Evolutionary conservation across 2,113 vertebrate genomes (phyloP), one percentile per base, ranked within the genome.

Genomic region (Trematomus loennbergii): DNA sequence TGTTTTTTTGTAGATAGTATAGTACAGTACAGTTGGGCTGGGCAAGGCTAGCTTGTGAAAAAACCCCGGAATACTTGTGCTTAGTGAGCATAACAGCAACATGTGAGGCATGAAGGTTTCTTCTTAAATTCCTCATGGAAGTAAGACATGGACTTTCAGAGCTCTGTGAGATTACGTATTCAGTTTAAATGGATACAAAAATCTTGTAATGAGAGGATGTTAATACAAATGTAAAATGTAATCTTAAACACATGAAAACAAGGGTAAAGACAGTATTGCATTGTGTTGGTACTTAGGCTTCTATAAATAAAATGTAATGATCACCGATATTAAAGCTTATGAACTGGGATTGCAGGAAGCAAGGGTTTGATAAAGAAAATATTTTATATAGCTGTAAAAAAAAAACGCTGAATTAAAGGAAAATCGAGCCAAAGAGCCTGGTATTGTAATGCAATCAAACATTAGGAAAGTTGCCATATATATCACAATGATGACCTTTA

Each of bases 401-500:
- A 43, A 60, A 1, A 65, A 12, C n/a, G 25, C 45, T 20, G 8
- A 15, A 67, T 60, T 46, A 45, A 45, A 33, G 36, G 5, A 50
- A 63, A 36, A 40, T 48, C 52, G 55, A 54, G 58, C n/a, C 29
- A 16, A 43, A 16, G 49, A 57, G 55, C 53, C 13, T 40, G 16
- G 50, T 54, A 22, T 36, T 13, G 33, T 49, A 45, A 64, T 49
- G 3, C 20, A 45, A 64, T 78, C 15, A 58, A 69, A 62, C 33
- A 67, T 77, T 50, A 36, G 43, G 40, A 16, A 49, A 46, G 49
- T 33, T 72, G 50, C 7, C 71, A 75, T 54, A 20, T 62, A 72
- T 67, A 67, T 64, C 52, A 75, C 12, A 50, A 3, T 54, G 60
- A 50, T 67, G 48, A 60, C 54, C 45, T 36, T 72, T 75, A 83